Evolutionary conservation across 2,113 vertebrate genomes (phyloP), one percentile per base, ranked within the genome.

Genomic region (Oryzias woworae): DNA sequence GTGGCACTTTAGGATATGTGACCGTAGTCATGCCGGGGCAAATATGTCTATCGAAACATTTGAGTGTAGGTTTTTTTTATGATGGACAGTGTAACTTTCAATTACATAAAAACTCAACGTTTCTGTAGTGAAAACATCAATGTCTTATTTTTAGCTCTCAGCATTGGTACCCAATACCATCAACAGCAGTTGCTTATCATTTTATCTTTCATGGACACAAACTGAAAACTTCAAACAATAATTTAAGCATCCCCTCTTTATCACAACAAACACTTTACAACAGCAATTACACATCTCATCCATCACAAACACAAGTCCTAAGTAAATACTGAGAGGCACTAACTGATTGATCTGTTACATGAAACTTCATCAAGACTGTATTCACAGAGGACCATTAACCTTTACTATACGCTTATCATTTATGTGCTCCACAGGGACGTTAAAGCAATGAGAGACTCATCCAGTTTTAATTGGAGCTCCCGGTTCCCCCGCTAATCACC

Each of bases 381-480:
- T 60, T 56, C 26, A 41, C 5, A 28, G 41, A 31, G 50, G 24
- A 64, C 49, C 68, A 64, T 75, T 70, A 66, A 58, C 55, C 66
- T 61, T 70, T n/a, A 53, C 47, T 70, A 44, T 73, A 66, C 71
- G 69, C 59, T 69, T 68, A 62, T 84, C 36, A 71, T 61, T 55
- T 59, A 62, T 54, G 28, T 63, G 57, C 55, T 56, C 24, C 58
- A n/a, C 58, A 42, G 18, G 70, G 61, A 47, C 36, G 58, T 52
- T 31, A 31, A 68, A 56, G 62, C 57, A 66, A 42, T 58, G 4
- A 65, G 22, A 7, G 41, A 20, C 22, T 66, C 43, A 10, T 22
- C 5, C 36, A 68, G 47, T 44, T 36, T 36, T 53, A 58, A 62
- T 26, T 55, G 59, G 58, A 52, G 63, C 18, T 36, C 22, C 58